Conservation (phyloP, 2,888 invertebrate species). For the Capitulum mitella region DNA sequence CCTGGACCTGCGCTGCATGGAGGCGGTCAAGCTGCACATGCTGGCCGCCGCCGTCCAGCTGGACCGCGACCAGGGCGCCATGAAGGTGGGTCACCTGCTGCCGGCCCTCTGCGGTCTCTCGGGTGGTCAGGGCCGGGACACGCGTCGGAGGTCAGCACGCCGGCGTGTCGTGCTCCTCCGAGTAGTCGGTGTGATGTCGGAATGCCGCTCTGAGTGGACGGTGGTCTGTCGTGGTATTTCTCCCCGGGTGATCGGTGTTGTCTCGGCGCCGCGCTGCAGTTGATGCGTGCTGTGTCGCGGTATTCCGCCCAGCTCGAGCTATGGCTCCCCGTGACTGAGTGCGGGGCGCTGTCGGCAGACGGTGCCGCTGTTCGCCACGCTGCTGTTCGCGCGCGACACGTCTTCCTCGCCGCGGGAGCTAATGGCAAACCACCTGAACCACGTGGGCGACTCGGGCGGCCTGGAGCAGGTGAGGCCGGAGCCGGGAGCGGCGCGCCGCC, state of each 20-base stretch:
- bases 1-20: slow-evolving; percentile 43
- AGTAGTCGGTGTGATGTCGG: too few species aligned
- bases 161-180: too few species aligned
- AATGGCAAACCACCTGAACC: slow-evolving; percentile 45
- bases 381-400: slow-evolving; percentile 45
- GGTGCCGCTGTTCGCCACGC: slow-evolving; percentile 45
- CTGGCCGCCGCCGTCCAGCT: slow-evolving; percentile 43
- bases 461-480: slow-evolving; percentile 44
- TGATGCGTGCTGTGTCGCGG: too few species aligned
- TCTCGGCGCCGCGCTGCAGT: too few species aligned
- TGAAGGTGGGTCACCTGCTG: background rate
- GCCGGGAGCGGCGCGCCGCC: background rate
- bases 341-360: slow-evolving; percentile 39
- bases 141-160: too few species aligned
- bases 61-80: slow-evolving; percentile 33
- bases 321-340: too few species aligned
- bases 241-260: too few species aligned
- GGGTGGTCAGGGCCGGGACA: too few species aligned
- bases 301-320: too few species aligned
- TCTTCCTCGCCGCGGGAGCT: slow-evolving; percentile 43
- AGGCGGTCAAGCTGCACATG: slow-evolving; percentile 46
- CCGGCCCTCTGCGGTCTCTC: too few species aligned
- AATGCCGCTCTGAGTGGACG: too few species aligned
- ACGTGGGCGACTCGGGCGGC: slow-evolving; percentile 44
- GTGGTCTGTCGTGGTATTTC: too few species aligned